Conservation (phyloP, 2,113 vertebrate genomes). For the Percina caprodes region DNA sequence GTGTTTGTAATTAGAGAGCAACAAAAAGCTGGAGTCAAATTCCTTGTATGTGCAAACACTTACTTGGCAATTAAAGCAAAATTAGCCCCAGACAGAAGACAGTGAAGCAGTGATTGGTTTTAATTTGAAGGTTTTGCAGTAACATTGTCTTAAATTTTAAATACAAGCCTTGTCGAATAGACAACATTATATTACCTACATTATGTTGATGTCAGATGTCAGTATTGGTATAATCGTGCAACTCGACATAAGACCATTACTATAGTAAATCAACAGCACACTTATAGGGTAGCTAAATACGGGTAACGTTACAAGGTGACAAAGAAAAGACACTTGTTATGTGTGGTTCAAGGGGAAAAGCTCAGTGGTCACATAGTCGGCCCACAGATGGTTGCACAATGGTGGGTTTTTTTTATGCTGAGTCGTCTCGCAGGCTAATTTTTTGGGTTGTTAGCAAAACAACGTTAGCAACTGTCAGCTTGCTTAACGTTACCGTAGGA, state of each 20-base stretch:
- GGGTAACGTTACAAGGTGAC: background rate
- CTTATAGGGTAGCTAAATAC: background rate
- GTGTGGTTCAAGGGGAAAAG: background rate
- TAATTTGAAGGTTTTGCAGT: background rate
- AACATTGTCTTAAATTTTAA: background rate
- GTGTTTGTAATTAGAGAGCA: no score
- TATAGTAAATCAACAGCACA: conserved; percentile 28
- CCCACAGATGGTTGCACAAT: conserved; percentile 68
- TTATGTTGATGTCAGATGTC: background rate
- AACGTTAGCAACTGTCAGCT: conserved; percentile 59
- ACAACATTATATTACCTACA: background rate
- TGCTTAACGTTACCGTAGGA: conserved; percentile 20
- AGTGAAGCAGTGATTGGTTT: background rate
- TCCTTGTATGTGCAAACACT: no score
- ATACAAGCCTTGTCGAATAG: background rate
- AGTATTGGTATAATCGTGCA: background rate
- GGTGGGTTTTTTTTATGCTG: conserved; percentile 78
- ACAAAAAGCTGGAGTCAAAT: no score
- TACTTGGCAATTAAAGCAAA: no score
- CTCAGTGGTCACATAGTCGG: conserved; percentile 15
- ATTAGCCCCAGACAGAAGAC: background rate
- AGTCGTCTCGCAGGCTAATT: conserved; percentile 76
- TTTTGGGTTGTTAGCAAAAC: conserved; percentile 70
- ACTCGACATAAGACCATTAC: background rate
- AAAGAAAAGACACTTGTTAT: background rate